A percentile compares a stretch with the other conserved stretches of the same genome.
Conservation (phyloP, 2,888 invertebrate species). For the Pollenia labialis region DNA sequence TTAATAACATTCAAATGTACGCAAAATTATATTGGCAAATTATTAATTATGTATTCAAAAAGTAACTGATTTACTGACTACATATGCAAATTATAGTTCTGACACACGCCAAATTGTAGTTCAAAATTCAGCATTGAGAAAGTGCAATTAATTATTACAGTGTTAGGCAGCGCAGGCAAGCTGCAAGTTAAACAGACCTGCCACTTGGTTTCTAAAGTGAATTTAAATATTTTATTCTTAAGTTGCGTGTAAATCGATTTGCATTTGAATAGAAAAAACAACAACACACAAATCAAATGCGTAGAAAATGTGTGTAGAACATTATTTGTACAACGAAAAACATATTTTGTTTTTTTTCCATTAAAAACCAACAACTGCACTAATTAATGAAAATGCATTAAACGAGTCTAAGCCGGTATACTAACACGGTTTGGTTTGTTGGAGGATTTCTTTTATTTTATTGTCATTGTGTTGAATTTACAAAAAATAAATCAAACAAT, state of each 20-base stretch:
- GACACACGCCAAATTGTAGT: constrained; percentile 21
- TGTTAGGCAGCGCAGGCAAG: constrained; percentile 7
- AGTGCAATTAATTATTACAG: constrained; percentile 33
- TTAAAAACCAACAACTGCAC: constrained; percentile 6
- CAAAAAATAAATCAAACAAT: constrained; percentile 44
- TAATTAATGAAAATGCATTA: constrained; percentile 47
- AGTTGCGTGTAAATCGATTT: constrained; percentile 68
- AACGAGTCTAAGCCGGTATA: constrained; percentile 46
- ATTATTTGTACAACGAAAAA: not conserved
- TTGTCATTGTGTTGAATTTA: not conserved
- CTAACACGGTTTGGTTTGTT: constrained; percentile 59
- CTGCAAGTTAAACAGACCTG: not conserved
- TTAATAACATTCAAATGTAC: constrained; percentile 14
- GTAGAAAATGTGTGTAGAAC: constrained; percentile 13
- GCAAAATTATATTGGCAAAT: constrained; percentile 12
- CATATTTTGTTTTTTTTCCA: not conserved
- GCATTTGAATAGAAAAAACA: not conserved
- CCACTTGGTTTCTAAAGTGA: not conserved
- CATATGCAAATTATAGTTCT: constrained; percentile 39
- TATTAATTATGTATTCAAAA: constrained; percentile 50
- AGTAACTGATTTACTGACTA: constrained; percentile 23
- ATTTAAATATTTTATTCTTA: constrained; percentile 36
- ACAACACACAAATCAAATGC: constrained; percentile 24
- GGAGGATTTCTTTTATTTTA: constrained; percentile 46
- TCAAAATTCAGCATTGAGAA: constrained; percentile 36